These are phyloP conservation scores for Lepidostoma basale DNA, from an alignment of 1,140 invertebrate genomes.

Conservation along the genomic window DNA sequence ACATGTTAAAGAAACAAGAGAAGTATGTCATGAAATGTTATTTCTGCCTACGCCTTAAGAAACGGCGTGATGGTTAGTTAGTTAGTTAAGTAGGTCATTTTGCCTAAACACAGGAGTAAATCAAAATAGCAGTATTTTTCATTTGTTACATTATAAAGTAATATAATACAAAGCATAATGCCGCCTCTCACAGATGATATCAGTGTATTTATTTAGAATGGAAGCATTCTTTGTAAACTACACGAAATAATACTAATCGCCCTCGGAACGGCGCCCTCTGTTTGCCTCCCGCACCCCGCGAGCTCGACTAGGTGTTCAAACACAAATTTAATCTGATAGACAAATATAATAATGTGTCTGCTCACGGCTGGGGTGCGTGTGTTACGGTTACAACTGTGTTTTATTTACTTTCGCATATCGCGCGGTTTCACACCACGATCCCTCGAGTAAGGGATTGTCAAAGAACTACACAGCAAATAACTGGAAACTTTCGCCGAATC, in stretches of 20 bases:
- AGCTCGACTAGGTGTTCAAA: conserved; percentile 34
- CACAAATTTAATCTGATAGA: conserved; percentile 43
- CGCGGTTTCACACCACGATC: conserved; percentile 19
- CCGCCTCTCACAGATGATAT: too few relatives aligned
- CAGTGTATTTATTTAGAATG: too few relatives aligned
- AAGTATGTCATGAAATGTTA: too few relatives aligned
- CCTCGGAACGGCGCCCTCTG: background rate
- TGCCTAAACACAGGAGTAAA: too few relatives aligned
- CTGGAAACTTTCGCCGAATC: conserved; percentile 17
- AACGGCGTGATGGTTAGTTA: too few relatives aligned
- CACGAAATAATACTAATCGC: background rate
- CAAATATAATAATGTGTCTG: conserved; percentile 40
- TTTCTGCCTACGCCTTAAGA: too few relatives aligned
- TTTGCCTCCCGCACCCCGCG: conserved; percentile 4
- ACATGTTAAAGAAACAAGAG: too few relatives aligned
- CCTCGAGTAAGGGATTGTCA: conserved; percentile 16
- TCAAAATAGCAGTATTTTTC: too few relatives aligned
- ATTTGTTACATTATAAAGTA: too few relatives aligned
- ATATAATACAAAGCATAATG: too few relatives aligned
- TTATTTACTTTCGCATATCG: conserved; percentile 28
- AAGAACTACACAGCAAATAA: conserved; percentile 10
- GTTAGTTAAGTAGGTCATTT: too few relatives aligned
- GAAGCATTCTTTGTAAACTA: too few relatives aligned
- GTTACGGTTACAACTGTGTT: conserved; percentile 6
- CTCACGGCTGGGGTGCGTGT: background rate